Base-by-base conservation (phyloP, 2,888 invertebrate species). In the Trichogramma evanescens region DNA sequence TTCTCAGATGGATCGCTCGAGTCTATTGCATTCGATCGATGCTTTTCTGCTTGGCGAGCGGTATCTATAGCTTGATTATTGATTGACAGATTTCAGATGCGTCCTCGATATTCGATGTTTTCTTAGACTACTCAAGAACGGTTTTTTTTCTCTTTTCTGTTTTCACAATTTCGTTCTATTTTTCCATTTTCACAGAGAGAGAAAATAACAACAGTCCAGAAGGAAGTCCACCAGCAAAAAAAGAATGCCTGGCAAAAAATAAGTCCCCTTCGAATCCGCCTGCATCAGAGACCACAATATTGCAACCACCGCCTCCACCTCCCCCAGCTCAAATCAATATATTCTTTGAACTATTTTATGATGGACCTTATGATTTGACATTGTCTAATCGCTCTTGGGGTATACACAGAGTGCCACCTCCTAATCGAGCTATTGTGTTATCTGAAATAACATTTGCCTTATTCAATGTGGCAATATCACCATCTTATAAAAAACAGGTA, bases 401-500 rank as follows among this genome's bases (percentile, higher is more conserved):
- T 41, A 62, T 64, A 41, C 64, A 64, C 41, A 64, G 64, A 62
- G 62, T 64, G 13, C 64, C 62, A 26, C 60, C 60, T 50, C 64
- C 64, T 26, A 62, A 58, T 49, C 45, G 64, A 56, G 64, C 64
- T 54, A 64, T 64, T 52, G 62, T 64, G 9, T 55, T 64, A 43
- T 64, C 64, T 48, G 64, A 64, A 58, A 64, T 64, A 56, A 59
- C 64, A 51, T 62, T 59, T 56, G 55, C 62, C 5, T 48, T 62
- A 8, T 58, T 58, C 10, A 58, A 62, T 38, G 51, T 54, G 49
- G 7, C 60, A 46, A 56, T 62, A 44, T 60, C 62, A 26, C 64
- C 64, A 41, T 64, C 62, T 6, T 64, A 64, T 26, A 64, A 61
- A 56, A 64, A 64, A 61, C 62, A 64, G 55, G 64, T 62, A 51